phyloP scores from a whole-genome alignment of 2,113 vertebrate species.

The Dunckerocampus dactyliophorus region DNA sequence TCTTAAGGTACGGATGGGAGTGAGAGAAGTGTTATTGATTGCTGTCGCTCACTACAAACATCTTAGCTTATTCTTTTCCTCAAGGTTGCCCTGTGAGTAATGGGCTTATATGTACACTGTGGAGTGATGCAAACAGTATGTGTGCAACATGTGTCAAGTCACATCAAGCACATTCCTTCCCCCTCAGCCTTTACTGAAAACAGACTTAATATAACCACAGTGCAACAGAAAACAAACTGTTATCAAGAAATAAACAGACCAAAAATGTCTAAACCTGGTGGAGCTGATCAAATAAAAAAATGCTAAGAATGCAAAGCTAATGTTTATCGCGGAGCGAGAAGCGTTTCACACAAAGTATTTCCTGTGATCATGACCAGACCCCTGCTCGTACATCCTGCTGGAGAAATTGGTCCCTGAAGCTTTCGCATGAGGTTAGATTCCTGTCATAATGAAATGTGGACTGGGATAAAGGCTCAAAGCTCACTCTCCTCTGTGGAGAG shows the following conservation, averaged over 20 bases:
- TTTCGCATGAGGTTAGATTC: conserved; percentile 50
- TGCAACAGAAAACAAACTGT: not conserved
- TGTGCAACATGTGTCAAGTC: conserved; percentile 46
- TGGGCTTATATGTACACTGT: conserved; percentile 22
- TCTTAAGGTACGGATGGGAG: conserved; percentile 36
- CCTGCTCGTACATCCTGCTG: conserved; percentile 19
- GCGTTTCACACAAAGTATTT: conserved; percentile 46
- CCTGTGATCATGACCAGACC: conserved; percentile 51
- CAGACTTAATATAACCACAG: not conserved
- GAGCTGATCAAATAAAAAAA: not conserved
- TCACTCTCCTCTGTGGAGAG: conserved; percentile 1
- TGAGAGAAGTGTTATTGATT: conserved; percentile 28
- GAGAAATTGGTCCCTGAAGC: conserved; percentile 23
- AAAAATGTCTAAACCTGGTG: not conserved
- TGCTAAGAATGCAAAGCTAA: not conserved
- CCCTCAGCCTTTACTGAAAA: conserved; percentile 18
- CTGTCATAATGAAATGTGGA: conserved; percentile 52
- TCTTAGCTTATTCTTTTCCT: conserved; percentile 25
- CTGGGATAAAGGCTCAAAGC: conserved; percentile 24
- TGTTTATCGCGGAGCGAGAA: conserved; percentile 31
- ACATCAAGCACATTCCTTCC: conserved; percentile 41
- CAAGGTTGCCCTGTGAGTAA: conserved; percentile 4
- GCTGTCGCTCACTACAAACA: conserved; percentile 40
- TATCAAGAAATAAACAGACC: not conserved
- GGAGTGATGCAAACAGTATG: conserved; percentile 31